Evolutionary conservation across 1,140 invertebrate genomes (phyloP), one percentile per base, ranked within the genome.

Genomic region (Sminthurinus signatus): DNA sequence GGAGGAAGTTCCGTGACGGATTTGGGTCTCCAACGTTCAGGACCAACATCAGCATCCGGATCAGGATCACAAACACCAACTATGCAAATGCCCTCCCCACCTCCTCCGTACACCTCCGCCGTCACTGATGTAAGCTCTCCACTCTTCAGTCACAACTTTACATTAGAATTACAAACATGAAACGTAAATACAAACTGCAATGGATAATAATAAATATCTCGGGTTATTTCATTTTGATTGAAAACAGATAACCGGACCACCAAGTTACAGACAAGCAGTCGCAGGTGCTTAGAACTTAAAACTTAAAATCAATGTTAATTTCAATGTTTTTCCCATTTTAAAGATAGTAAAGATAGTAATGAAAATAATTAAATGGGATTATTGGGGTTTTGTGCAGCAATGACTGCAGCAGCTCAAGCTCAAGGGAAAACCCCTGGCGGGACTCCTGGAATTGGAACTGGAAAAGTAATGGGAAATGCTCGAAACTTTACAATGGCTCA

Each of bases 201-300:
- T 48, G 5, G 46, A 10, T 5, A 48, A 10, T 10, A 8, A 28
- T 12, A 29, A 28, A 52, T 21, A 5, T 4, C 19, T 10, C 5
- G 15, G 44, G n/a, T 46, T 46, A 46, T n/a, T 52, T 52, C 12
- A 14, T 48, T 14, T 19, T 48, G 10, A 8, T 5, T 21, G 8
- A 10, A 48, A 5, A 27, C 31, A 56, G 54, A 56, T 56, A 4
- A 56, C 55, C 2, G 55, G 65, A 43, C 68, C 68, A 57, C 68
- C 68, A 32, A 54, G 43, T 14, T 70, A 70, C 46, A 56, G 60
- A 23, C 68, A 70, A 51, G 68, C 68, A 25, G 60, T 70, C 10
- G 68, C 68, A n/a, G n/a, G n/a, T n/a, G n/a, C n/a, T n/a, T n/a
- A n/a, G n/a, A n/a, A n/a, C n/a, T n/a, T n/a, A n/a, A n/a, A n/a